Evolutionary conservation across 2,113 vertebrate species (phyloP).

Genomic region (Brachyhypopomus occidentalis): DNA sequence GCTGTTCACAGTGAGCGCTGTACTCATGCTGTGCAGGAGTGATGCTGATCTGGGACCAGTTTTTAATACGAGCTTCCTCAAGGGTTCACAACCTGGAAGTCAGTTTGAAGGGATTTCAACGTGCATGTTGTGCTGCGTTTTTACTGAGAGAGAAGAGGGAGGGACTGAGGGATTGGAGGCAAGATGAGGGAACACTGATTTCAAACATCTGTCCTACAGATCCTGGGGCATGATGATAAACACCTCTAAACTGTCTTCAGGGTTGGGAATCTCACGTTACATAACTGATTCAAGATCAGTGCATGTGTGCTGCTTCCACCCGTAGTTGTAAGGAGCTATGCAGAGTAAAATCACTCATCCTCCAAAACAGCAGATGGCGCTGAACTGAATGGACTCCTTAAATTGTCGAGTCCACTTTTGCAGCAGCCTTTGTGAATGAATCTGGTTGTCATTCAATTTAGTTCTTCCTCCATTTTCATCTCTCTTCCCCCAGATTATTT

Average conservation of each 20-base stretch:
- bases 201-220: too few species aligned
- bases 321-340: background rate
- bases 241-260: too few species aligned
- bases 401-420: background rate
- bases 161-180: too few species aligned
- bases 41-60: background rate
- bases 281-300: background rate
- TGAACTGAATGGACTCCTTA: background rate
- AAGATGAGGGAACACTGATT: too few species aligned
- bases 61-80: background rate
- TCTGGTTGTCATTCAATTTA: background rate
- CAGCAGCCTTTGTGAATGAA: slow-evolving; percentile 25
- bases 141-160: too few species aligned
- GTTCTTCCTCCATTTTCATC: background rate
- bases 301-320: background rate
- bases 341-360: background rate
- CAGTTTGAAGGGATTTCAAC: too few species aligned
- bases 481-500: background rate
- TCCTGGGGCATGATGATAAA: too few species aligned
- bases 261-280: too few species aligned
- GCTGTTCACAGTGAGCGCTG: slow-evolving; percentile 24
- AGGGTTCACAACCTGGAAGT: too few species aligned
- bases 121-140: too few species aligned
- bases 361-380: slow-evolving; percentile 16
- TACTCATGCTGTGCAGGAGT: slow-evolving; percentile 10